Base-by-base conservation (phyloP, 2,113 vertebrate genomes). In the Silurus glanis region DNA sequence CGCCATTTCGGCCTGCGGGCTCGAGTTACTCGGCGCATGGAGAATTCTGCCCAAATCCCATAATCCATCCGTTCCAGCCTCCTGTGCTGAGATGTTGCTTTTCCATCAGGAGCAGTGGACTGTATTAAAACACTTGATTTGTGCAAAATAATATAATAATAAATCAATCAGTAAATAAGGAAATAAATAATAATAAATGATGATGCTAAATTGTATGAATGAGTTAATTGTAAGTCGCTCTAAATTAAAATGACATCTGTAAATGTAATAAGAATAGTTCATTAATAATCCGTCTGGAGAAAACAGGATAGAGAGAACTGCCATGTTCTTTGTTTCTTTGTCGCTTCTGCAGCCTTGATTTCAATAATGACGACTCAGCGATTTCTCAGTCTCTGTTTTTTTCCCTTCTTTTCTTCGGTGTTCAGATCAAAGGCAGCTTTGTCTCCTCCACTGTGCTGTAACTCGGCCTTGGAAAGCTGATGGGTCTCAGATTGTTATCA, bases 21-120 rank as follows among this genome's bases (percentile, higher is more conserved):
- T 93, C n/a, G 0, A 37, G 88, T 93, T 92, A 88, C 91, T 91
- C 85, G 75, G 19, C 19, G 75, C 45, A 89, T 80, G 86, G 86
- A 45, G 67, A 86, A 83, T 89, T 83, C 28, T 9, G 80, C 80
- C 91, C 89, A 90, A 89, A 88, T 88, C 88, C 86, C 84, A 80
- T 89, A 86, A 92, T 91, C 89, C 87, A 64, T 75, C 82, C 62
- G 84, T 90, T 87, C 90, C 81, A 90, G 71, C 80, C 74, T 59
- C 84, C 87, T 9, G 56, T 88, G 71, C 83, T 9, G 85, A 90
- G 82, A 74, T 83, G 87, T 87, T 88, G 83, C 76, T 79, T 86
- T 76, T 87, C 56, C 4, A 4, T 45, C 51, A 88, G 78, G 66
- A 14, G 25, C 17, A 74, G 55, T 16, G 25, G 9, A 84, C 76